Base-by-base conservation (phyloP, 2,797 vertebrate species). In the Philypnodon macrostomus region DNA sequence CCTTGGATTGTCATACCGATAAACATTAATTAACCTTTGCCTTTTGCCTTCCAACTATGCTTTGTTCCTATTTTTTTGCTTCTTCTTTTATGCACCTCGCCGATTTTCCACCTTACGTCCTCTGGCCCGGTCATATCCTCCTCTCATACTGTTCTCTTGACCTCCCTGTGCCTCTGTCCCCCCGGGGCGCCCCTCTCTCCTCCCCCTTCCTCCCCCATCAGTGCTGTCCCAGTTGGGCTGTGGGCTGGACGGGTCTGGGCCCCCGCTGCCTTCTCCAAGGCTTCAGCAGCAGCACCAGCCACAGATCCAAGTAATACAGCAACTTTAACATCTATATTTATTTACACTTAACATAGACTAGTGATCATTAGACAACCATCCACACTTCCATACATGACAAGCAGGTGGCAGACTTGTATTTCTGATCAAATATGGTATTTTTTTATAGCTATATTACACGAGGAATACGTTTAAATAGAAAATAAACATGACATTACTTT, bases 171-270 rank as follows among this genome's bases (percentile, higher is more conserved):
- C 64, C 63, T 72, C 16, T 74, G n/a, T n/a, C 61, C 66, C 16
- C 74, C 78, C 81, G 70, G 74, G 8, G 60, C 59, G 50, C 63
- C 77, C 42, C 57, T 67, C 76, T 64, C 75, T 71, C 50, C 41
- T 70, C 58, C 66, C 62, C 65, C 57, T 58, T 70, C 54, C 58
- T 64, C 85, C 80, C 85, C 85, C 78, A 89, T 79, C 90, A 98
- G 96, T 94, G 91, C 91, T 97, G 91, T 94, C 96, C 93, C 95
- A 94, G 93, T 92, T 96, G 91, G 92, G 93, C 93, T 98, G 93
- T 94, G 94, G 93, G 53, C 86, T 92, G 92, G 94, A 96, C 90
- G 93, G 94, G 90, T 91, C 92, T 85, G 93, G 93, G 91, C 91
- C 93, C 91, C 93, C 87, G 87, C 90, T 92, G 86, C 93, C 94